Conservation (phyloP, 92 coral and sea anemone genomes). For the Palythoa heliodiscus region DNA sequence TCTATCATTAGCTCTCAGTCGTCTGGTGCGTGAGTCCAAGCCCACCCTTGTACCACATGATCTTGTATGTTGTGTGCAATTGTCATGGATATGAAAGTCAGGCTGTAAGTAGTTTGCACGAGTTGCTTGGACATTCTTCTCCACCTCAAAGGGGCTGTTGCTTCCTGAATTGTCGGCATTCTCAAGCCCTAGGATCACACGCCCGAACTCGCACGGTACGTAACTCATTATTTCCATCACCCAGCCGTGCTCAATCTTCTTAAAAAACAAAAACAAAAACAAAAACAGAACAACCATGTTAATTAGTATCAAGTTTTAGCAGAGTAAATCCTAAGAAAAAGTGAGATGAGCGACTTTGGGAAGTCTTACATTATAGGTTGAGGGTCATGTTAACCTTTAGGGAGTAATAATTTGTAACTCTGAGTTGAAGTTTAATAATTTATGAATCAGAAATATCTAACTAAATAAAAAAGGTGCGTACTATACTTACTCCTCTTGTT, state of each 20-base stretch:
- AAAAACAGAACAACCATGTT: neutral
- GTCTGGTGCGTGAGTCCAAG: slow-evolving; percentile 66
- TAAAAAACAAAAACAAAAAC: neutral
- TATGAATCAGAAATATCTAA: no score
- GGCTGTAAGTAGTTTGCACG: slow-evolving; percentile 9
- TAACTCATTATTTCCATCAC: neutral
- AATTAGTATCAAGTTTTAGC: neutral
- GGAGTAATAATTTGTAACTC: no score
- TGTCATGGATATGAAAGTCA: slow-evolving; percentile 17
- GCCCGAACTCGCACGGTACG: slow-evolving; percentile 30
- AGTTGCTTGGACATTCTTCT: neutral
- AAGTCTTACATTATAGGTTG: neutral
- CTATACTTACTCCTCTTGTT: slow-evolving; percentile 1
- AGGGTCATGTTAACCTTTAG: neutral
- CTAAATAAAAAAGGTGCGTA: neutral
- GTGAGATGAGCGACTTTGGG: neutral
- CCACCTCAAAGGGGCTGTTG: neutral
- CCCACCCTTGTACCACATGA: slow-evolving; percentile 34
- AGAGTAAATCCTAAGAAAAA: neutral
- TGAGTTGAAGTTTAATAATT: no score
- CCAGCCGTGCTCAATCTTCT: neutral
- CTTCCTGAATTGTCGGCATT: neutral
- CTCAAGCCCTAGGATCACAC: slow-evolving; percentile 6
- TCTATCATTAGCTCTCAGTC: slow-evolving; percentile 89
- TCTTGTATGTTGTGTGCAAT: slow-evolving; percentile 1